These are phyloP conservation scores for Oriolus oriolus DNA, from an alignment of 2,113 vertebrate genomes.

Conservation along the genomic window DNA sequence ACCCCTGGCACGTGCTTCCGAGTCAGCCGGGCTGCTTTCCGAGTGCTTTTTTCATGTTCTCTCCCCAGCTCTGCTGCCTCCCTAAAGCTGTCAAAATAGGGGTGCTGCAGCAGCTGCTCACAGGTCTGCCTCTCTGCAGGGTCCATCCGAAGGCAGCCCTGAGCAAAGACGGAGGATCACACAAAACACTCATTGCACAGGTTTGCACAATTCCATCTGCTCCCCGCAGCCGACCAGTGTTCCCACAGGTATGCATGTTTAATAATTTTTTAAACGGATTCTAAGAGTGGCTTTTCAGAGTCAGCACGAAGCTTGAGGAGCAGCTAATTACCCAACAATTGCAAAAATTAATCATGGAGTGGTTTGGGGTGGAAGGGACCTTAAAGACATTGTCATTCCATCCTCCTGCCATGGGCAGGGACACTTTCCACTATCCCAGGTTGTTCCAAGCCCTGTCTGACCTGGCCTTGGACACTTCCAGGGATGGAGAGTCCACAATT, in stretches of 20 bases:
- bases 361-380: background rate
- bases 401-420: background rate
- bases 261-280: background rate
- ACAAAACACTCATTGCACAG: rapidly evolving
- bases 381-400: background rate
- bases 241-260: background rate
- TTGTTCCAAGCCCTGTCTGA: rapidly evolving
- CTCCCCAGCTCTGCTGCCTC: conserved; percentile 65
- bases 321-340: background rate
- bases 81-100: conserved; percentile 85
- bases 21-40: conserved; percentile 68
- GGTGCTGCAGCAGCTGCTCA: conserved; percentile 86
- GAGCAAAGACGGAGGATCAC: background rate
- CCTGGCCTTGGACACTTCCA: background rate
- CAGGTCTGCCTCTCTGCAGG: conserved; percentile 83
- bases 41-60: conserved; percentile 68
- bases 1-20: conserved; percentile 83
- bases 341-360: background rate
- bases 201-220: background rate
- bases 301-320: background rate
- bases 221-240: rapidly evolving
- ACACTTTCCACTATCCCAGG: background rate
- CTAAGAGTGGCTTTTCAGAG: background rate
- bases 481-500: background rate
- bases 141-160: conserved; percentile 91